These are phyloP conservation scores for Chaetodon trifascialis DNA, from an alignment of 2,113 vertebrate species.

Conservation along the genomic window DNA sequence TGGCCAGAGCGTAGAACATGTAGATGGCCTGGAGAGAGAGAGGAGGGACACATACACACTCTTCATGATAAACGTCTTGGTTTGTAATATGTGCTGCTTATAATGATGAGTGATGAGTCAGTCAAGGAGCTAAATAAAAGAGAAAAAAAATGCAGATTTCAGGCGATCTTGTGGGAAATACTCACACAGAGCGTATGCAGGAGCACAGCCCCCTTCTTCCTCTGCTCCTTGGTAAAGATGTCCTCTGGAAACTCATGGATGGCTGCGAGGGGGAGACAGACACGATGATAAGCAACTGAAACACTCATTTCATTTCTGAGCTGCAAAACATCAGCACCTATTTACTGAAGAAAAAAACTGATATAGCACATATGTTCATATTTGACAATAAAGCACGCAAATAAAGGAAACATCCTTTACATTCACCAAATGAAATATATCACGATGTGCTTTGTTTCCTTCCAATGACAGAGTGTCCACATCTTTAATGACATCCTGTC, in stretches of 20 bases:
- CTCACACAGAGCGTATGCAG: slow-evolving; percentile 86
- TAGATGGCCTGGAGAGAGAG: slow-evolving; percentile 81
- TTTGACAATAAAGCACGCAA: not conserved
- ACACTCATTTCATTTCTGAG: not conserved
- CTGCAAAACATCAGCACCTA: not conserved
- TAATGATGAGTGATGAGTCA: not conserved
- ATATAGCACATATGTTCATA: not conserved
- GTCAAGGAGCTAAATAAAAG: slow-evolving; percentile 1
- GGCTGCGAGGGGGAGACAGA: slow-evolving; percentile 62
- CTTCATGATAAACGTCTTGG: not conserved
- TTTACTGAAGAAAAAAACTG: not conserved
- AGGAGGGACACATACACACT: not conserved
- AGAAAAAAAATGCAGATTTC: not conserved
- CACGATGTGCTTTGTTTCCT: not conserved
- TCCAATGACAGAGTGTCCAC: not conserved
- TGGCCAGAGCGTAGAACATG: slow-evolving; percentile 87
- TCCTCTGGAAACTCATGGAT: slow-evolving; percentile 87
- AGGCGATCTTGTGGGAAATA: slow-evolving; percentile 8
- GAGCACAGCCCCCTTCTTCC: slow-evolving; percentile 80
- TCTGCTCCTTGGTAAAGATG: slow-evolving; percentile 85
- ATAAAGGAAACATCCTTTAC: too few relatives aligned
- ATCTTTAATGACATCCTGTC: not conserved
- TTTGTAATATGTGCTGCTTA: not conserved
- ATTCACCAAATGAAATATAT: not conserved
- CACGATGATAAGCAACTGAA: not conserved